Evolutionary conservation across 2,888 invertebrate genomes (phyloP).

Genomic region (Cylindroiulus punctatus): DNA sequence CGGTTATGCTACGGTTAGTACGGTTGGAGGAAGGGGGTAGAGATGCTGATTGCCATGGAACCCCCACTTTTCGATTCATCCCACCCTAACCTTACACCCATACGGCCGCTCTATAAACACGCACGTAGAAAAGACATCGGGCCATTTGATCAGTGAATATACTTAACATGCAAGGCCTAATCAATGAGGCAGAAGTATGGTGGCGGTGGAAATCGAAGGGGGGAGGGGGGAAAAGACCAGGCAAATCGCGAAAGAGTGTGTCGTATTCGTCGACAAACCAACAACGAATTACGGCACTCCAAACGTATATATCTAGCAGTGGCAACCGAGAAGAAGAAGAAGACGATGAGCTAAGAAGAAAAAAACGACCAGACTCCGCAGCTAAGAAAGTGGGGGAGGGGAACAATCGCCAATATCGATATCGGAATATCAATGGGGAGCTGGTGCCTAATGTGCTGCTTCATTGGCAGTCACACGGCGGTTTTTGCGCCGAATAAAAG

Average conservation of each 20-base stretch:
- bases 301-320: conserved; percentile 11
- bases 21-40: conserved; percentile 44
- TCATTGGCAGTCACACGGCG: not conserved
- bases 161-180: conserved; percentile 53
- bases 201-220: conserved; percentile 47
- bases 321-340: conserved; percentile 23
- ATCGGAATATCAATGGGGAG: not conserved
- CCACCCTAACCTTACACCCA: conserved; percentile 42
- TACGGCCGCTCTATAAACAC: conserved; percentile 4
- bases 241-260: conserved; percentile 45
- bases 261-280: conserved; percentile 40
- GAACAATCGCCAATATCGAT: conserved; percentile 43
- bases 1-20: conserved; percentile 42
- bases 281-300: conserved; percentile 47
- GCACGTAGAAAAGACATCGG: conserved; percentile 32
- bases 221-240: conserved; percentile 31
- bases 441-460: not conserved
- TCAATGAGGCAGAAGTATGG: conserved; percentile 52
- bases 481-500: not conserved
- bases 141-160: conserved; percentile 51
- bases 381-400: conserved; percentile 35
- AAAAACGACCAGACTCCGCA: not conserved
- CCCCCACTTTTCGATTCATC: conserved; percentile 43
- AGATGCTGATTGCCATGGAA: not conserved
- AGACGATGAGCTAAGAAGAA: not conserved